A percentile compares a stretch with the other conserved stretches of the same genome.
phyloP scores from a whole-genome alignment of 1,140 invertebrate genomes.

The Pectinophora gossypiella region DNA sequence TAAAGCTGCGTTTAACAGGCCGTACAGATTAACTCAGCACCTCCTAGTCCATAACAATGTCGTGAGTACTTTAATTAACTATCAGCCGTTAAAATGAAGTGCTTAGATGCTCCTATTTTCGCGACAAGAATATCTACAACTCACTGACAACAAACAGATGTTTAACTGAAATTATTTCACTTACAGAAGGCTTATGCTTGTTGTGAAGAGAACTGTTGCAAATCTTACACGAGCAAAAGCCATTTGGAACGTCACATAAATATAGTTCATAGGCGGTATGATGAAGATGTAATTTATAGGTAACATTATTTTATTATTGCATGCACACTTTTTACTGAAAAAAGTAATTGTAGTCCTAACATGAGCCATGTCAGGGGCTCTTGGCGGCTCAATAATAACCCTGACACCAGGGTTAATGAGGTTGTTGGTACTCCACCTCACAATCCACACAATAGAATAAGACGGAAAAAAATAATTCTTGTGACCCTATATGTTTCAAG shows the following conservation, averaged over 20 bases:
- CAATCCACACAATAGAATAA: no score
- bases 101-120: no score
- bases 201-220: conserved; percentile 53
- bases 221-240: conserved; percentile 68
- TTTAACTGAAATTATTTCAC: neutral
- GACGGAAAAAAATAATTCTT: no score
- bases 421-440: no score
- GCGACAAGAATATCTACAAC: no score
- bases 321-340: no score
- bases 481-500: no score
- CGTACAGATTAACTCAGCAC: conserved; percentile 64
- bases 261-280: conserved; percentile 28
- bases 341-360: no score
- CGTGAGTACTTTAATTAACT: conserved; percentile 42
- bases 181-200: conserved; percentile 67
- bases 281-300: neutral
- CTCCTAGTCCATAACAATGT: conserved; percentile 57
- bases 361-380: no score
- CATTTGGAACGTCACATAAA: conserved; percentile 70
- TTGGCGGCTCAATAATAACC: no score
- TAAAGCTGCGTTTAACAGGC: conserved; percentile 58
- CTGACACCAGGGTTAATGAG: no score
- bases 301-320: neutral
- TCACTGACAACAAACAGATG: conserved; percentile 7
- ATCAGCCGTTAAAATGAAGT: neutral